Evolutionary conservation across 2,888 invertebrate species (phyloP).

Genomic region (Ctena decussata): DNA sequence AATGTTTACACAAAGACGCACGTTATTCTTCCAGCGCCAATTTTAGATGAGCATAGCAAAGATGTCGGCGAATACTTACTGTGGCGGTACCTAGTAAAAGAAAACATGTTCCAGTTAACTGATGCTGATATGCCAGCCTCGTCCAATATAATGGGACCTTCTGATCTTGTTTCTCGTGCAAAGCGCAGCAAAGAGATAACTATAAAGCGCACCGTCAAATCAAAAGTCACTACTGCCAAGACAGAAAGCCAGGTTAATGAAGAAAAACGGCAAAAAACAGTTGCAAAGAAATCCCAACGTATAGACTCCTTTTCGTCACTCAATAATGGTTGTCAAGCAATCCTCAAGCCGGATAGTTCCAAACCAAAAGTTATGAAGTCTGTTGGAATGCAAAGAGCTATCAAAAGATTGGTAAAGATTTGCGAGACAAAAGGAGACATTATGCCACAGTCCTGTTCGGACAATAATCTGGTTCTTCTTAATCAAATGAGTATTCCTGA

Average conservation of each 20-base stretch:
- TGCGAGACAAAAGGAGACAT: not conserved
- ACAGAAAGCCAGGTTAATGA: constrained; percentile 12
- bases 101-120: constrained; percentile 3
- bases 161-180: not conserved
- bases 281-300: not conserved
- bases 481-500: not conserved
- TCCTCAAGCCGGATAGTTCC: not conserved
- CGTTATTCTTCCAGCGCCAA: not conserved
- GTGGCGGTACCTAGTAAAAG: not conserved
- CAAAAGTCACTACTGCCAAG: not conserved
- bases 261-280: not conserved
- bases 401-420: not conserved
- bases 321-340: constrained; percentile 25
- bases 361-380: constrained; percentile 32
- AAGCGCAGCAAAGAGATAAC: not conserved
- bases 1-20: constrained; percentile 12
- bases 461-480: not conserved
- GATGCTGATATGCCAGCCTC: constrained; percentile 7
- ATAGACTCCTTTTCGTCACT: not conserved
- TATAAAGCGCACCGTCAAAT: not conserved
- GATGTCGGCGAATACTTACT: constrained; percentile 4
- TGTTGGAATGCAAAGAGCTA: not conserved
- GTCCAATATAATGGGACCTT: not conserved
- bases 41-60: not conserved
- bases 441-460: no score